Evolutionary conservation across 2,888 invertebrate genomes (phyloP).

Genomic region (Drosophila merina): DNA sequence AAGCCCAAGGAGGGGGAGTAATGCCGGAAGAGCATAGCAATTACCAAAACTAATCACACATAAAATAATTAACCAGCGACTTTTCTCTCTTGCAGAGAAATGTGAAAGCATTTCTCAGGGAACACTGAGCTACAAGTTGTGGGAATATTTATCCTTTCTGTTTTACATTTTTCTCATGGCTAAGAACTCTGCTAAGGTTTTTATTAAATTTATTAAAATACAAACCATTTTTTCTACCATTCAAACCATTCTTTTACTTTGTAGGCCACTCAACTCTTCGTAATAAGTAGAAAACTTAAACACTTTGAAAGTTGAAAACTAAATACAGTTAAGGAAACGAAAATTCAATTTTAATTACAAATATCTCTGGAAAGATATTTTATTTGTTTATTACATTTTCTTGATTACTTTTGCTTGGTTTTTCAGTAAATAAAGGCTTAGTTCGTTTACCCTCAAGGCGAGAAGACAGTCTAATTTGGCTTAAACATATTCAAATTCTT

Average conservation of each 20-base stretch:
- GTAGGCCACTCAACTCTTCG: constrained; percentile 1
- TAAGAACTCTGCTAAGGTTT: background rate
- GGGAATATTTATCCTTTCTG: too few species aligned
- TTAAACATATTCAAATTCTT: constrained; percentile 33
- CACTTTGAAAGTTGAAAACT: constrained; percentile 11
- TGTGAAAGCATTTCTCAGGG: background rate
- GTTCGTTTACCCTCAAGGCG: background rate
- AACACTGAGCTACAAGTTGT: background rate
- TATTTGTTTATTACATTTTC: background rate
- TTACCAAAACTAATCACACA: constrained; percentile 41
- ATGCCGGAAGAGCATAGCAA: constrained; percentile 11
- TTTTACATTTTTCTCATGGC: too few species aligned
- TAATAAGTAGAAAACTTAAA: background rate
- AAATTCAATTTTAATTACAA: constrained; percentile 31
- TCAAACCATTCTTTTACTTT: background rate
- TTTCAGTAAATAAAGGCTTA: background rate
- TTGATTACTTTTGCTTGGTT: background rate
- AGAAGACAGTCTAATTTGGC: background rate
- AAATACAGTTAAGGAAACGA: constrained; percentile 13
- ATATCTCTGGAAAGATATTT: too few species aligned
- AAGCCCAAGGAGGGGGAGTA: background rate
- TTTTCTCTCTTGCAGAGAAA: constrained; percentile 18
- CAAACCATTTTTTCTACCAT: too few species aligned
- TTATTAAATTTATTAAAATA: background rate
- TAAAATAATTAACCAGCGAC: constrained; percentile 31